Conservation (phyloP, 1,140 invertebrate species). For the Lucilia sericata region DNA sequence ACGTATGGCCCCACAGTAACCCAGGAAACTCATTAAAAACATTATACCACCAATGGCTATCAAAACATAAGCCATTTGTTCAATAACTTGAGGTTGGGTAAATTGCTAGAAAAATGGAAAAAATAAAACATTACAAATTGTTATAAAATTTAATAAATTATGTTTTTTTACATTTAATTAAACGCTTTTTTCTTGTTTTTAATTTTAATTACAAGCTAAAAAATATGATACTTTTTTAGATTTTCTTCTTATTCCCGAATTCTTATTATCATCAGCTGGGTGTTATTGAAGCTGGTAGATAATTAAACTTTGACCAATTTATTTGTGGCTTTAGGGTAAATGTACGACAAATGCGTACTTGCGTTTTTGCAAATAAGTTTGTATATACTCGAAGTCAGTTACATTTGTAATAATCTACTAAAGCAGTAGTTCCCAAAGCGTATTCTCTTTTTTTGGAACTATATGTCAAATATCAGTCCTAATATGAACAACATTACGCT, state of each 20-base stretch:
- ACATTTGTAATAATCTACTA: too few species aligned
- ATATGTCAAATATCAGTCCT: too few species aligned
- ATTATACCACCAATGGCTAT: slow-evolving; percentile 84
- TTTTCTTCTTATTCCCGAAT: neutral
- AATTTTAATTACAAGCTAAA: neutral
- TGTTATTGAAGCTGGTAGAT: too few species aligned
- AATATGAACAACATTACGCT: too few species aligned
- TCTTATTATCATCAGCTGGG: neutral
- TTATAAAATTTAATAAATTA: neutral
- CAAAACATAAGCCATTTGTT: slow-evolving; percentile 78
- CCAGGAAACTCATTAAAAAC: slow-evolving; percentile 86
- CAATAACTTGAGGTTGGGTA: slow-evolving; percentile 73
- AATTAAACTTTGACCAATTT: slow-evolving; percentile 37
- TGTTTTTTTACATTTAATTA: neutral
- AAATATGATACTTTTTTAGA: neutral
- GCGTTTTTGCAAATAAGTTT: too few species aligned
- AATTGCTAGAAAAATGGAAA: slow-evolving; percentile 67
- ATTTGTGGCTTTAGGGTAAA: neutral
- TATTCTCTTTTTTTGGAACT: too few species aligned
- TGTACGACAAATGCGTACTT: too few species aligned
- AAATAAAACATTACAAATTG: slow-evolving; percentile 10
- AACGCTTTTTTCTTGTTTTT: neutral
- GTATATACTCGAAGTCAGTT: too few species aligned
- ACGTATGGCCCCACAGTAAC: slow-evolving; percentile 87
- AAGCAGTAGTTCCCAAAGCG: too few species aligned